Base-by-base conservation (phyloP, 37 sponge, comb jelly and placozoan genomes). In the Chondrilla cf. caribensis region DNA sequence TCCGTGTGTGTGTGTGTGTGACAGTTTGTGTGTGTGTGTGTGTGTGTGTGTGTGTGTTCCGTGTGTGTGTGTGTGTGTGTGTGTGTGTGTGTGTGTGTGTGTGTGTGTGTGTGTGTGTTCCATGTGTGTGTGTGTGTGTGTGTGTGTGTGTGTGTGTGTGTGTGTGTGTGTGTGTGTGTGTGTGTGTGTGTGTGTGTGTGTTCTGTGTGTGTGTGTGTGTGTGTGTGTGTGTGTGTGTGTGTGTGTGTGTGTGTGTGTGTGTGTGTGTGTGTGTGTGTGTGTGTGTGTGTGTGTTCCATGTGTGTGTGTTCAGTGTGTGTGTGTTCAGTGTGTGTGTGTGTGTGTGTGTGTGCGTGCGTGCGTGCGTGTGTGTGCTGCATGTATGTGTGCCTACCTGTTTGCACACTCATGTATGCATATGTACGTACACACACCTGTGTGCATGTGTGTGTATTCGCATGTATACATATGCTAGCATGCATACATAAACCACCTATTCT, bases 21-120 rank as follows among this genome's bases (percentile, higher is more conserved):
- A 19, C 18, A 19, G 64, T 26, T 9, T 26, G 25, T 62, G 64
- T 62, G 64, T 62, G 64, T 62, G 64, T 62, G 64, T 62, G 64
- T 62, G 64, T 62, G 64, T 26, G 29, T 62, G 29, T 62, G 64
- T 62, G 6, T 22, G 22, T 15, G 64, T 62, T n/a, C n/a, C n/a
- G 64, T 62, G 64, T 15, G 64, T 62, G 64, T 15, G 64, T 62
- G 64, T 62, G 22, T 62, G 64, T 62, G 64, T 62, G 64, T 62
- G 64, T 62, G 64, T 62, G 64, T 62, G 64, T 62, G 64, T 62
- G 64, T 62, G 64, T 62, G 64, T 62, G 64, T 62, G 64, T 62
- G 64, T 62, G 64, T 62, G 64, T 62, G 64, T 62, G 64, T 62
- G 64, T 62, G 64, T 62, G 64, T 62, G 64, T 15, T 9, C 15